Evolutionary conservation across 2,888 invertebrate species (phyloP), one percentile per base, ranked within the genome.

Genomic region (Nasonovia ribisnigri): DNA sequence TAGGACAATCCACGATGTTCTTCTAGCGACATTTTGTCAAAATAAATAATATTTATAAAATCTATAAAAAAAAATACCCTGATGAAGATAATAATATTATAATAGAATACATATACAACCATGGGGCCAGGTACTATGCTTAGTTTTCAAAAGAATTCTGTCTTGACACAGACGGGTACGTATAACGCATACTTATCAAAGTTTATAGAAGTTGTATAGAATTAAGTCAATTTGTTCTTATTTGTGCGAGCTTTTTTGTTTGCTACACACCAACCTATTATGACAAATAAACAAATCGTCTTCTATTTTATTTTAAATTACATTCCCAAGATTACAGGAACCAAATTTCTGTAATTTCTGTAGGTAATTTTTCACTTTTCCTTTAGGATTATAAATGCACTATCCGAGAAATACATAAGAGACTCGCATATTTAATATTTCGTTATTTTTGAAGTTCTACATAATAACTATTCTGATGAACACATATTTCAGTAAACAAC

Each of bases 201-300:
- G 86, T 60, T 48, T 48, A 36, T n/a, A 48, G 48, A 86, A 57
- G 57, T 87, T 60, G 87, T 60, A 11, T 13, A 60, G 29, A 87
- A 57, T 57, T n/a, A 84, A 84, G n/a, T 84, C 46, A n/a, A 84
- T 54, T 91, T 48, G 36, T 92, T 60, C 8, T 91, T 36, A 60
- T 86, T 86, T 86, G 1, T 29, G 8, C 13, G n/a, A 86, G 8
- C 3, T 86, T 36, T n/a, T 92, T 26, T 91, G 54, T 77, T 5
- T n/a, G 24, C 11, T 10, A 46, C 51, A 43, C 29, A 43, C 91
- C 10, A 29, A n/a, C 84, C 10, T 42, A 54, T 77, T 77, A 42
- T 84, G 51, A 29, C 3, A 84, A 91, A 84, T 84, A 91, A 91
- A 86, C 10, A 84, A 91, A 91, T 86, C 5, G n/a, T 57, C n/a